Evolutionary conservation across 1,140 invertebrate species (phyloP), one percentile per base, ranked within the genome.

Genomic region (Microplitis demolitor): DNA sequence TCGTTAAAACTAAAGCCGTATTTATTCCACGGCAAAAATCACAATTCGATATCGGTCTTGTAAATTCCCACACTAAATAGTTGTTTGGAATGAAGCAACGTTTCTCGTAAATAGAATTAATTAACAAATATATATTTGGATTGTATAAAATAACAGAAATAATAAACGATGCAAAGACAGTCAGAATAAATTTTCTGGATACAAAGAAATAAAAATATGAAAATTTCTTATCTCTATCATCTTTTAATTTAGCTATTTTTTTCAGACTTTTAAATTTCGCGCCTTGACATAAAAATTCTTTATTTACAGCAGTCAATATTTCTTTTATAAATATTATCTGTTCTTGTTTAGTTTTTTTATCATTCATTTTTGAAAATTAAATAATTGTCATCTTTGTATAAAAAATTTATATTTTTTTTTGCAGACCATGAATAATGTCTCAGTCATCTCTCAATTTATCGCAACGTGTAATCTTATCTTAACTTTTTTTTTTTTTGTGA

Each of bases 31-130:
- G 83, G 85, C 94, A 96, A 82, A 93, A 94, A 73, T 88, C 86
- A 81, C 95, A 97, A 82, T 95, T 90, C 4, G 93, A 92, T n/a
- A 93, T 88, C 11, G 95, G 95, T 71, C 95, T 87, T 9, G 93
- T 93, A 53, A 93, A 92, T 87, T 97, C 95, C 92, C 93, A 95
- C 37, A 95, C 87, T 56, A 97, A 87, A 79, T 93, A 94, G 87
- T 95, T 96, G 84, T 94, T 95, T 72, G 92, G 91, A 77, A 97
- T 77, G 63, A 95, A 82, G 84, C 95, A 96, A 78, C 92, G 89
- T 69, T 90, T 88, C 62, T 77, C 80, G 35, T 82, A 74, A 50
- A 78, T 73, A 58, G 75, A 76, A 73, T 82, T 37, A 35, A 31
- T 39, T 56, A 63, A 31, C 31, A 58, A 68, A 53, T 35, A 14